These are phyloP conservation scores for Chaetodon trifasciatus DNA, from an alignment of 2,797 vertebrate species.

Conservation along the genomic window DNA sequence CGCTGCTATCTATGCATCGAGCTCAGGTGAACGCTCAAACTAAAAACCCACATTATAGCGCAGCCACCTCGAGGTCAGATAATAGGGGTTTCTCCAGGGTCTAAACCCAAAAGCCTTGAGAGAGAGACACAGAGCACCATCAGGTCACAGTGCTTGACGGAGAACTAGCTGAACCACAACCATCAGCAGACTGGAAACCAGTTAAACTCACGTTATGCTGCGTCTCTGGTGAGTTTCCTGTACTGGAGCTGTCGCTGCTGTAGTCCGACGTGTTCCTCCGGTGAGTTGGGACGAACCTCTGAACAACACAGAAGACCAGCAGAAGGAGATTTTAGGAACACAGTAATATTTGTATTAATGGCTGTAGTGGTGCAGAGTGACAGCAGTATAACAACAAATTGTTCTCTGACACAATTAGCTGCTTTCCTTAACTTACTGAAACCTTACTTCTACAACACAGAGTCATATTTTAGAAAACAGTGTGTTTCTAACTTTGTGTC, in stretches of 20 bases:
- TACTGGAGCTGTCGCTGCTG: slow-evolving; percentile 81
- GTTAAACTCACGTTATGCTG: slow-evolving; percentile 82
- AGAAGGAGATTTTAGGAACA: background rate
- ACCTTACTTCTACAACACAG: background rate
- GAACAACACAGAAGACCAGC: background rate
- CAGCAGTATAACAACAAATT: too few relatives aligned
- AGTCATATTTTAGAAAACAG: background rate
- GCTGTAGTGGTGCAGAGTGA: background rate
- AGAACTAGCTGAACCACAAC: background rate
- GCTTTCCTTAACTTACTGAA: background rate
- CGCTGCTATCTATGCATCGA: slow-evolving; percentile 65
- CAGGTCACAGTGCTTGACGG: background rate
- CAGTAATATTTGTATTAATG: too few relatives aligned
- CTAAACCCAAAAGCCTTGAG: slow-evolving; percentile 78
- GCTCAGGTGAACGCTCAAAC: slow-evolving; percentile 50
- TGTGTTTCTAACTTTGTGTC: background rate
- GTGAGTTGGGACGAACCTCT: slow-evolving; percentile 77
- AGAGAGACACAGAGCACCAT: slow-evolving; percentile 61
- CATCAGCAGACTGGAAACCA: slow-evolving; percentile 7
- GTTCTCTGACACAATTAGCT: too few relatives aligned
- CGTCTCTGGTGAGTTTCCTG: slow-evolving; percentile 81
- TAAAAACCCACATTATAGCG: slow-evolving; percentile 82
- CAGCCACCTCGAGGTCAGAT: slow-evolving; percentile 83
- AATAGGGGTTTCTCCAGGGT: slow-evolving; percentile 80
- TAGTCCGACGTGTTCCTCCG: slow-evolving; percentile 82